These are phyloP conservation scores for Caenorhabditis becei DNA, from an alignment of 2,888 invertebrate species.

Conservation along the genomic window DNA sequence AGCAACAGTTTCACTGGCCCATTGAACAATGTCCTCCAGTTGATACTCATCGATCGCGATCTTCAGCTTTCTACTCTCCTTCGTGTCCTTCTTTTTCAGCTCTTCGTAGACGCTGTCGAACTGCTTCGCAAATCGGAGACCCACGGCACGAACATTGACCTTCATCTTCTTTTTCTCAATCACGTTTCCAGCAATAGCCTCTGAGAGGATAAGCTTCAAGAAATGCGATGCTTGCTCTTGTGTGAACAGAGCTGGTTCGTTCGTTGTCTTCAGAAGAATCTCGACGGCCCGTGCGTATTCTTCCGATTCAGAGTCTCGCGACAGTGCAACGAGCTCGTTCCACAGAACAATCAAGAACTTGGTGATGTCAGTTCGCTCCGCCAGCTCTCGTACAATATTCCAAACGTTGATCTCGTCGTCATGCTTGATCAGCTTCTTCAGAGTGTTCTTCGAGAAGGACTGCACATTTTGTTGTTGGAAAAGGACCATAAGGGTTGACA, in stretches of 20 bases:
- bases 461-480: constrained; percentile 76
- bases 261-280: constrained; percentile 32
- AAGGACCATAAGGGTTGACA: constrained; percentile 77
- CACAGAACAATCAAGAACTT: constrained; percentile 70
- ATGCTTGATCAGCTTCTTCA: constrained; percentile 64
- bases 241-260: constrained; percentile 27
- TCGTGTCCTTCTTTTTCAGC: constrained; percentile 29
- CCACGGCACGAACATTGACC: constrained; percentile 33
- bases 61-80: constrained; percentile 20
- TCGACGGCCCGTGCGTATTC: constrained; percentile 21
- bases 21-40: constrained; percentile 30
- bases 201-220: constrained; percentile 37
- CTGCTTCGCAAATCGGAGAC: constrained; percentile 44
- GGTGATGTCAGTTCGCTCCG: constrained; percentile 66
- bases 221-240: constrained; percentile 16
- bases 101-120: constrained; percentile 35
- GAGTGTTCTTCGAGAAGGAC: constrained; percentile 67
- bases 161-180: constrained; percentile 47
- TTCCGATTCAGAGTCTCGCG: constrained; percentile 31
- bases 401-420: constrained; percentile 63
- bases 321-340: constrained; percentile 66
- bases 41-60: constrained; percentile 27
- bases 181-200: constrained; percentile 23
- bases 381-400: constrained; percentile 52
- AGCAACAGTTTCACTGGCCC: constrained; percentile 7